phyloP scores from a whole-genome alignment of 2,797 vertebrate species.

The Aulostomus chinensis region DNA sequence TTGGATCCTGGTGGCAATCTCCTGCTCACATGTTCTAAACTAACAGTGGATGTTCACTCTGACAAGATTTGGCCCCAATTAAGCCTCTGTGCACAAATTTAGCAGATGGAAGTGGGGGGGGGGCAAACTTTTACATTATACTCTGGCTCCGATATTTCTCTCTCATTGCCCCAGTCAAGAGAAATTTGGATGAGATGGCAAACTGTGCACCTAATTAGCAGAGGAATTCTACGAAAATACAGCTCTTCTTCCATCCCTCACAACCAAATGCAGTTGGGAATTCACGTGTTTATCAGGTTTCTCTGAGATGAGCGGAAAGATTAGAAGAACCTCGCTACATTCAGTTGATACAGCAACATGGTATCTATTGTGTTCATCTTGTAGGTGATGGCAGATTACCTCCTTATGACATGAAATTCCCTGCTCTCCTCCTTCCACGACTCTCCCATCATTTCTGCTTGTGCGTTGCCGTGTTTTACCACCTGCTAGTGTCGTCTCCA shows the following conservation, averaged over 20 bases:
- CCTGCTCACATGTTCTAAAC: slow-evolving; percentile 39
- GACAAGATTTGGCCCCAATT: slow-evolving; percentile 76
- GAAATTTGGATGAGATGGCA: slow-evolving; percentile 61
- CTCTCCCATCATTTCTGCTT: no score
- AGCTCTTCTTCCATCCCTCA: slow-evolving; percentile 41
- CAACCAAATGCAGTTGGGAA: slow-evolving; percentile 18
- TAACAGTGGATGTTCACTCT: slow-evolving; percentile 57
- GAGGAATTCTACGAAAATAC: slow-evolving; percentile 40
- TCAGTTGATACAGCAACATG: no score
- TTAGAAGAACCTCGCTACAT: no score
- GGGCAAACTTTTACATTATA: slow-evolving; percentile 62
- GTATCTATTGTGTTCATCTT: no score
- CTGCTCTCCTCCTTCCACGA: no score
- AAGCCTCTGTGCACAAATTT: slow-evolving; percentile 61
- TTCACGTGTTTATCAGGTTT: slow-evolving; percentile 16
- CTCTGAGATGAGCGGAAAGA: background rate
- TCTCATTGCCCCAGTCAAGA: slow-evolving; percentile 61
- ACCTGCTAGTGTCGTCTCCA: no score
- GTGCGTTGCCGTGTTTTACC: no score
- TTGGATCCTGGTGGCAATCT: slow-evolving; percentile 50
- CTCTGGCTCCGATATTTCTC: slow-evolving; percentile 67
- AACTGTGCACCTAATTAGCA: slow-evolving; percentile 65
- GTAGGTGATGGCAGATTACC: no score
- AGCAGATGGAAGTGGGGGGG: slow-evolving; percentile 54
- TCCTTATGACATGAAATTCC: no score